These are phyloP conservation scores for Cossypha polioptera DNA, from an alignment of 2,797 vertebrate genomes.

Conservation along the genomic window DNA sequence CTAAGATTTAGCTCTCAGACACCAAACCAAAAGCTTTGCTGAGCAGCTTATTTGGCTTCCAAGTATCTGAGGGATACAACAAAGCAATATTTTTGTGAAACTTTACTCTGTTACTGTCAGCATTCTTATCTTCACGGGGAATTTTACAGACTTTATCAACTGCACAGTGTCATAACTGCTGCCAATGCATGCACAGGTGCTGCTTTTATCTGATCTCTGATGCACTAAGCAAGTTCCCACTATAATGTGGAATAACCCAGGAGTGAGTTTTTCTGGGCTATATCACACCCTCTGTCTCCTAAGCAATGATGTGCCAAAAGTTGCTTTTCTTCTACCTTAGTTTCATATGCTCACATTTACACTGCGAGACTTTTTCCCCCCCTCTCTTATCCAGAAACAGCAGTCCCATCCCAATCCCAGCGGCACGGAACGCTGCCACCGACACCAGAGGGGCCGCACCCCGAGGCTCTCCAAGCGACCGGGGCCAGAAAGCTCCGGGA, in stretches of 20 bases:
- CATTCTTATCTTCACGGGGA: background rate
- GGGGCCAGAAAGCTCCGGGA: background rate
- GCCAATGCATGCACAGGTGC: accelerated
- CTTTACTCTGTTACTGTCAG: background rate
- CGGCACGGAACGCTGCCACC: background rate
- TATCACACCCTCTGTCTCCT: background rate
- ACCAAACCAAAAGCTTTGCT: background rate
- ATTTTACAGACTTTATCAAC: background rate
- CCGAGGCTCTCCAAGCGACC: accelerated
- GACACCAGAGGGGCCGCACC: background rate
- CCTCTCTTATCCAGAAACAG: background rate
- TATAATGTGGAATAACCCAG: background rate
- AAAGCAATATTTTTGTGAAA: background rate
- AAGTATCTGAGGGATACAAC: background rate
- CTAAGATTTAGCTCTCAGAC: background rate
- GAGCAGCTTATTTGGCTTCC: background rate
- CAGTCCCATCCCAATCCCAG: background rate
- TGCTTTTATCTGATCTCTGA: background rate
- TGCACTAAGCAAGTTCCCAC: background rate
- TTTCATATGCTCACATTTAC: accelerated
- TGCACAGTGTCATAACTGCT: background rate
- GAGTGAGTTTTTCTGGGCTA: background rate
- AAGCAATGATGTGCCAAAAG: background rate
- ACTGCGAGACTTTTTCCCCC: accelerated
- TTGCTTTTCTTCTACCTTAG: background rate